Base-by-base conservation (phyloP, 2,113 vertebrate genomes). In the Oryzias melastigma region DNA sequence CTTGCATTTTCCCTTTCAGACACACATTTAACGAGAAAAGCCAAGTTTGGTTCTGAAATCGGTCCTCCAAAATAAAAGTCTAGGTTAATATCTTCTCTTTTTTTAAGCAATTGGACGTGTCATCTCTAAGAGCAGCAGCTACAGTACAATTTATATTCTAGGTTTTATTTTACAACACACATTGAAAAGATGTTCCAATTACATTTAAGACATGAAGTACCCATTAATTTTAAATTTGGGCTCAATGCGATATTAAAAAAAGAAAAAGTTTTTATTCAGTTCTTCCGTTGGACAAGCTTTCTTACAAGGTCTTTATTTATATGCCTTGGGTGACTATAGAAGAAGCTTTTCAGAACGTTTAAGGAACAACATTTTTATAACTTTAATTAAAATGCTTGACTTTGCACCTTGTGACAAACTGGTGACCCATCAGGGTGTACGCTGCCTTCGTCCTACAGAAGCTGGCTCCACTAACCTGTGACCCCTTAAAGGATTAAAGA, bases 31-130 rank as follows among this genome's bases (percentile, higher is more conserved):
- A 20, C 25, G 5, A n/a, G 15, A 8, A 25, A 24, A 20, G 25
- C 7, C 14, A 13, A 45, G n/a, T 43, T 63, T 14, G 75, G 76
- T 67, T 63, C 46, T 47, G 41, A 44, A 47, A 35, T 12, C 16
- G 66, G 80, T 68, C 72, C 12, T 10, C 20, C 17, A 40, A 52
- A 78, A 77, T 64, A 44, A 41, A 69, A 50, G 7, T n/a, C 22
- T 15, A 52, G 49, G 35, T 53, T 65, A 18, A 35, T 29, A 17
- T 57, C 35, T 27, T 16, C 5, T 60, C 24, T 56, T 65, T 80
- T 75, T 46, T 14, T 50, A 1, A 22, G 15, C 65, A 61, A 75
- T 57, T 79, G 16, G 5, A 42, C 13, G 16, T 18, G 12, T 19
- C 4, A 52, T 68, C 44, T 46, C 17, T n/a, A 65, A 27, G 17